Evolutionary conservation across 2,888 invertebrate species (phyloP).

Genomic region (Eupithecia inturbata): DNA sequence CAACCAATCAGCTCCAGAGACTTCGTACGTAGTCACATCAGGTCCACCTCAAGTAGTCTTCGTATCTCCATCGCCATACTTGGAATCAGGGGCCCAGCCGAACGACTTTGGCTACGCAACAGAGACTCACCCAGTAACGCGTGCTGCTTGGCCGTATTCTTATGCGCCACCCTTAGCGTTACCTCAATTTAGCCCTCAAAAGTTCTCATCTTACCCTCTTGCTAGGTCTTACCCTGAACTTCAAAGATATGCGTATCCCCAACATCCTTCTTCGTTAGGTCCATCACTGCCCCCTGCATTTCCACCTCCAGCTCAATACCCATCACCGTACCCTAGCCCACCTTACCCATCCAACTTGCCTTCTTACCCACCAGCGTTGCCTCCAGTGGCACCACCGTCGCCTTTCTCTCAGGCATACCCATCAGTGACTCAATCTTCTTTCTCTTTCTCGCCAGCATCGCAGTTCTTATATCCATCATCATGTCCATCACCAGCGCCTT

Average conservation of each 20-base stretch:
- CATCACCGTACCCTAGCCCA: conserved; percentile 34
- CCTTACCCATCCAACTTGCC: conserved; percentile 22
- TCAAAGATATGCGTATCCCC: conserved; percentile 39
- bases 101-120: conserved; percentile 47
- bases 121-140: conserved; percentile 42
- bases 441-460: conserved; percentile 31
- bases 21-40: conserved; percentile 54
- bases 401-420: conserved; percentile 28
- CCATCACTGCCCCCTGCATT: conserved; percentile 24
- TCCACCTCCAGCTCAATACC: conserved; percentile 26
- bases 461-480: conserved; percentile 32
- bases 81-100: conserved; percentile 45
- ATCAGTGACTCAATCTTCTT: conserved; percentile 39
- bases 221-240: conserved; percentile 41
- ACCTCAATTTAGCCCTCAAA: neutral
- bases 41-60: conserved; percentile 50
- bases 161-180: conserved; percentile 43
- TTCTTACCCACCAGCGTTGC: conserved; percentile 19
- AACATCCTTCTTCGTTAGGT: conserved; percentile 34
- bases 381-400: conserved; percentile 21
- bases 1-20: conserved; percentile 48
- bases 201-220: neutral
- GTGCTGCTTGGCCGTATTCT: conserved; percentile 47
- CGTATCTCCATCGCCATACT: conserved; percentile 46
- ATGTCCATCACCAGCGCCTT: conserved; percentile 34